phyloP scores from a whole-genome alignment of 2,797 vertebrate genomes.

The Caiman crocodilus region DNA sequence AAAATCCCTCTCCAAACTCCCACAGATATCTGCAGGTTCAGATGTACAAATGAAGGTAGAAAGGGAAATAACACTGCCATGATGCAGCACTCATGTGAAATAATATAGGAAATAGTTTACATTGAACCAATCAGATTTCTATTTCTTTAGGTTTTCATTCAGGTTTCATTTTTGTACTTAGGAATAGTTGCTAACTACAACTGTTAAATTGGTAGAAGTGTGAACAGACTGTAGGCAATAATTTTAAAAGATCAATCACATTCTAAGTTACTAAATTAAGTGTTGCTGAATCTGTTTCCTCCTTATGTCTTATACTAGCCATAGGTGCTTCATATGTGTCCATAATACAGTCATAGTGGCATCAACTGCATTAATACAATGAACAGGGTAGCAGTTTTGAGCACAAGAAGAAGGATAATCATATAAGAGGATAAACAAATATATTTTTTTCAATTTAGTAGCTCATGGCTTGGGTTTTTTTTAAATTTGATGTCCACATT shows the following conservation, averaged over 20 bases:
- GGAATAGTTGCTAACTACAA: background rate
- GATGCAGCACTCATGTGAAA: background rate
- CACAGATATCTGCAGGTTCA: background rate
- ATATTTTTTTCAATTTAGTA: too few species aligned
- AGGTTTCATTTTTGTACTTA: background rate
- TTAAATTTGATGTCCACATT: too few species aligned
- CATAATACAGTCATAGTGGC: background rate
- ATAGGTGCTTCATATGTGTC: background rate
- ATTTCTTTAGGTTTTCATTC: background rate
- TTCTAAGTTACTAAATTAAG: background rate
- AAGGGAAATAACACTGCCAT: background rate
- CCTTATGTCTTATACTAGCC: background rate
- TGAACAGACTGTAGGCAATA: background rate
- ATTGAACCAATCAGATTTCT: background rate
- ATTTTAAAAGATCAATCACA: background rate
- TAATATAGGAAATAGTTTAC: background rate
- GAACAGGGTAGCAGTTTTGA: background rate
- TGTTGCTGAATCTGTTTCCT: background rate
- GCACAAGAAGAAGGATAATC: background rate
- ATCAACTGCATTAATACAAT: constrained; percentile 2
- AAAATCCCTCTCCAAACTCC: background rate
- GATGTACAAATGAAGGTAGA: fast-evolving
- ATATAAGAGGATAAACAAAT: background rate
- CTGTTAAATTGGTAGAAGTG: background rate
- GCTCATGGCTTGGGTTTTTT: too few species aligned